Evolutionary conservation across 2,113 vertebrate species (phyloP).

Genomic region (Tinamus guttatus): DNA sequence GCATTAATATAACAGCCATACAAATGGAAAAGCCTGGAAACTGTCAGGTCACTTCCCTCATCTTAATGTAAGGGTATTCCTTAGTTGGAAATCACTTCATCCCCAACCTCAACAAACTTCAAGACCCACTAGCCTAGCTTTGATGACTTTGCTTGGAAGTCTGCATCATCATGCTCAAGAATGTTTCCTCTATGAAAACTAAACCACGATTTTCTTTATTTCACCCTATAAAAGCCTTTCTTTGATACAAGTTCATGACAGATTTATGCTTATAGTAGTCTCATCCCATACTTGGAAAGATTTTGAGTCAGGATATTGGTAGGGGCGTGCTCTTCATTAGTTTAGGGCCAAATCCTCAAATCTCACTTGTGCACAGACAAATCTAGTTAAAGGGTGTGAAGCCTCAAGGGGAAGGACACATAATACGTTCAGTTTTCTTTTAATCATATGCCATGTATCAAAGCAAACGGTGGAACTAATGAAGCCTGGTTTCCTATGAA

Average conservation of each 20-base stretch:
- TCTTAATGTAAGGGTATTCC: neutral
- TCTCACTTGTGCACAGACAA: neutral
- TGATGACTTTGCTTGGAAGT: neutral
- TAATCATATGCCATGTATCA: constrained; percentile 57
- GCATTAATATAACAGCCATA: neutral
- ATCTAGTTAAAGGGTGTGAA: constrained; percentile 29
- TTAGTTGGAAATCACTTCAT: neutral
- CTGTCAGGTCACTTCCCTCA: neutral
- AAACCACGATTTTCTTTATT: neutral
- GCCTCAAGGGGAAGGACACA: constrained; percentile 57
- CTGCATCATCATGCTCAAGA: neutral
- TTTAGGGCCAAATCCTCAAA: constrained; percentile 31
- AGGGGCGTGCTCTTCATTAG: neutral
- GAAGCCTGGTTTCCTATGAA: constrained; percentile 60
- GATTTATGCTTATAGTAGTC: neutral
- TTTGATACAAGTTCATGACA: neutral
- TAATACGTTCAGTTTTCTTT: constrained; percentile 54
- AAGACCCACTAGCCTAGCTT: neutral
- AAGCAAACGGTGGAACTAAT: constrained; percentile 47
- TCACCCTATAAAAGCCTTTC: neutral
- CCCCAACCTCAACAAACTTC: no score
- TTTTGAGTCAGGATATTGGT: constrained; percentile 16
- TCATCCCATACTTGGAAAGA: neutral
- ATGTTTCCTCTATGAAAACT: neutral
- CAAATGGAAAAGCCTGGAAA: neutral